These are phyloP conservation scores for Salvelinus namaycush DNA, from an alignment of 2,113 vertebrate species.

Conservation along the genomic window DNA sequence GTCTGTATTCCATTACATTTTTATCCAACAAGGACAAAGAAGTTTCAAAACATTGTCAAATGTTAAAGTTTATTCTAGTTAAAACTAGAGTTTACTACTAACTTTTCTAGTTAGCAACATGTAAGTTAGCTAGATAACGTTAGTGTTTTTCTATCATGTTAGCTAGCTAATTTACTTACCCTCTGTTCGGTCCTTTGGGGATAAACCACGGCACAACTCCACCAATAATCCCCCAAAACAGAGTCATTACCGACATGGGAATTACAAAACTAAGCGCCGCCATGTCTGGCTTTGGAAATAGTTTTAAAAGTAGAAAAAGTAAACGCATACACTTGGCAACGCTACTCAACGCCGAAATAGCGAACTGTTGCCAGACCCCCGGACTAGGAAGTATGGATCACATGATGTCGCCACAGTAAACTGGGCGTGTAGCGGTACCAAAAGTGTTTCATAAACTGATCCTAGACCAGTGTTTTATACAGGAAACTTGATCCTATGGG, in stretches of 20 bases:
- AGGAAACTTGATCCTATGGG: too few species aligned
- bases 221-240: slow-evolving; percentile 89
- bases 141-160: slow-evolving; percentile 15
- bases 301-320: not conserved
- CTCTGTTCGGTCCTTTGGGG: slow-evolving; percentile 91
- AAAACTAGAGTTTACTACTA: too few species aligned
- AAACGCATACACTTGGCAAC: not conserved
- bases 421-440: too few species aligned
- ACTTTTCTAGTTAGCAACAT: not conserved
- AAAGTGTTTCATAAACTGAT: too few species aligned
- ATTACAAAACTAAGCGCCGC: slow-evolving; percentile 79
- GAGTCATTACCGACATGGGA: slow-evolving; percentile 84
- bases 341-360: not conserved
- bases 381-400: slow-evolving; percentile 26
- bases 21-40: not conserved
- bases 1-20: not conserved
- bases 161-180: slow-evolving; percentile 76
- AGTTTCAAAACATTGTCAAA: not conserved
- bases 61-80: too few species aligned
- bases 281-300: slow-evolving; percentile 61
- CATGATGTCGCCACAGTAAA: slow-evolving; percentile 8
- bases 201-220: slow-evolving; percentile 87
- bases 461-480: too few species aligned
- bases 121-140: not conserved
- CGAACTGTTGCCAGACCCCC: not conserved